Percentiles rank a stretch among this genome's conserved stretches.
Evolutionary conservation across 1,140 invertebrate genomes (phyloP).

Genomic region (Chelonus insularis): DNA sequence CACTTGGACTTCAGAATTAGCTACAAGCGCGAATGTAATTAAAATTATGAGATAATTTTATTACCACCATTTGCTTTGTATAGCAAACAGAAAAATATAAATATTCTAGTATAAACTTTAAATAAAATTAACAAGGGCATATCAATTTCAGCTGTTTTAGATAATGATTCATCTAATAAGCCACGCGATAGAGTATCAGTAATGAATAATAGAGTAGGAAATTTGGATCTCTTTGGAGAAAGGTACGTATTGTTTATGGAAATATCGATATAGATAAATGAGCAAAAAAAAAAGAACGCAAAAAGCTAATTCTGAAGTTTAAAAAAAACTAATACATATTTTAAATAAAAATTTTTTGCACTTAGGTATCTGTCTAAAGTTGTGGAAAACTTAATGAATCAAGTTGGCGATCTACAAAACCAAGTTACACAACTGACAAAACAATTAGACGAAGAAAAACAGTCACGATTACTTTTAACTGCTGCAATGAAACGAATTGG

Average conservation of each 20-base stretch:
- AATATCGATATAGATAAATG: not conserved
- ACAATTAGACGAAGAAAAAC: slow-evolving; percentile 60
- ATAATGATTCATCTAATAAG: slow-evolving; percentile 52
- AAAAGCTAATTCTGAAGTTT: slow-evolving; percentile 32
- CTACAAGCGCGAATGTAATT: no score
- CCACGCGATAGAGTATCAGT: slow-evolving; percentile 52
- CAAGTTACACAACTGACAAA: slow-evolving; percentile 56
- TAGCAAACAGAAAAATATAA: not conserved
- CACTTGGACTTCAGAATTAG: slow-evolving; percentile 38
- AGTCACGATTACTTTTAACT: slow-evolving; percentile 55
- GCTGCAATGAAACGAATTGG: slow-evolving; percentile 55
- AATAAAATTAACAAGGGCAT: slow-evolving; percentile 27
- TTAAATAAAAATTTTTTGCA: slow-evolving; percentile 47
- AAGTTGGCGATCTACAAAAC: slow-evolving; percentile 64
- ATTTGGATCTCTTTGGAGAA: slow-evolving; percentile 51
- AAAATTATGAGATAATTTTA: not conserved
- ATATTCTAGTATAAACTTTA: not conserved
- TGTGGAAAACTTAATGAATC: slow-evolving; percentile 69
- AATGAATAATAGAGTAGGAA: slow-evolving; percentile 47
- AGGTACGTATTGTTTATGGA: slow-evolving; percentile 44
- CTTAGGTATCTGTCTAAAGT: slow-evolving; percentile 70
- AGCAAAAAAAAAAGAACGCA: not conserved
- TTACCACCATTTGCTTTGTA: not conserved
- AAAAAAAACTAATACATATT: slow-evolving; percentile 47
- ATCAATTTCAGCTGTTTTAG: slow-evolving; percentile 55